Evolutionary conservation across 2,888 invertebrate species (phyloP), one percentile per base, ranked within the genome.

Genomic region (Drosophila mettleri): DNA sequence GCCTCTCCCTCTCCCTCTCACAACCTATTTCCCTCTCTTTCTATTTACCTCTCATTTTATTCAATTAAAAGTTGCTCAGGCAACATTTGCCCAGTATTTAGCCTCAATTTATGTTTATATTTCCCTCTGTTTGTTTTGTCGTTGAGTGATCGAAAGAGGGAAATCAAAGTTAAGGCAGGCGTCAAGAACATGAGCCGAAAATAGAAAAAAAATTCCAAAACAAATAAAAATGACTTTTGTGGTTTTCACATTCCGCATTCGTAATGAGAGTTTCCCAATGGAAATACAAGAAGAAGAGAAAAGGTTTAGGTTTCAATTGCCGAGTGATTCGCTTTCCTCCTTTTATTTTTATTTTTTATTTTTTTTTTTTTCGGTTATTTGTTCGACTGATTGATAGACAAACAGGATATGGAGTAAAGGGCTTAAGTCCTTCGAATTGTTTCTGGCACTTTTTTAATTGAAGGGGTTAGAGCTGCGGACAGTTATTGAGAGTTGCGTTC

Each of bases 301-400:
- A 73, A 62, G 86, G 69, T 73, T 74, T 34, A 36, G 66, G 55
- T 69, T 83, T 86, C 84, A 83, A 82, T 83, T 78, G 67, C 69
- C 67, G 39, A 68, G 69, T 62, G 68, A 51, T 29, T 46, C 27
- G 78, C 49, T 57, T 58, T 45, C 20, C 1, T 3, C 12, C 18
- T 16, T 16, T 16, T 55, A 64, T 8, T 14, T 8, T 20, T 10
- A 12, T 24, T 43, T 43, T 70, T 58, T 3, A 14, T 57, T 69
- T 2, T 6, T 9, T 45, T 29, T 46, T 49, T 34, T 49, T 72
- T 54, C 22, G 64, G 72, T 57, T 78, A 65, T 80, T 78, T 78
- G 63, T 63, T 54, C 68, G 65, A 58, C 88, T 82, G 83, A 83
- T 87, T 83, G 86, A 87, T 81, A 81, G 81, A 72, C 88, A 83